Base-by-base conservation (phyloP, 2,113 vertebrate species). In the Mormyrus iriodes region DNA sequence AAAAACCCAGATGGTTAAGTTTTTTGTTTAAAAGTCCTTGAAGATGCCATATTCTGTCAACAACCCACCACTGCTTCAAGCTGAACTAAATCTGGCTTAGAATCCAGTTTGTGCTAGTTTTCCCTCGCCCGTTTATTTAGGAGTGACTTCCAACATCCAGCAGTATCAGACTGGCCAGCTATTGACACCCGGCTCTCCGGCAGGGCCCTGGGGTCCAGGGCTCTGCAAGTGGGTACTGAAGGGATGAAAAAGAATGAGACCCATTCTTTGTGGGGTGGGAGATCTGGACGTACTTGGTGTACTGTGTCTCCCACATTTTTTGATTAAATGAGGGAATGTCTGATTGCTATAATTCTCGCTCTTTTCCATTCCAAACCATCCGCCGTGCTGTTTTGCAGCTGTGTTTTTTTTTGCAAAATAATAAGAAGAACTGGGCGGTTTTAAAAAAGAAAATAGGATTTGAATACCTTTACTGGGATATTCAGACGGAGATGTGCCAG, bases 401-500 rank as follows among this genome's bases (percentile, higher is more conserved):
- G 85, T 19, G 35, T 31, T 15, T 31, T 31, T n/a, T 27, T 55
- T 35, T 35, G 31, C 13, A 85, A 42, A 42, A 79, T 17, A 79
- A 79, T 39, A 79, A 79, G 19, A 84, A 48, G 39, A 85, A 85
- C 42, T 65, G 46, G 44, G 46, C 17, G 19, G 17, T 88, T 88
- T 46, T 49, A 83, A 88, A 53, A 55, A 79, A 79, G 39, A 39
- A 19, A 83, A 53, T 39, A 35, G 65, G 13, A 88, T 88, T 76
- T 88, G 73, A 88, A 88, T 88, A 83, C 88, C 88, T 82, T 83
- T 51, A 88, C 69, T 82, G 51, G 10, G 35, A 53, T 27, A 35
- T 82, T 76, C 31, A 39, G 48, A 4, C 49, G 19, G 48, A 27
- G 88, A 53, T n/a, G 48, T 55, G 48, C 35, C 27, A 39, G 21